phyloP scores from a whole-genome alignment of 2,888 invertebrate genomes.

The Neelides folsomi region DNA sequence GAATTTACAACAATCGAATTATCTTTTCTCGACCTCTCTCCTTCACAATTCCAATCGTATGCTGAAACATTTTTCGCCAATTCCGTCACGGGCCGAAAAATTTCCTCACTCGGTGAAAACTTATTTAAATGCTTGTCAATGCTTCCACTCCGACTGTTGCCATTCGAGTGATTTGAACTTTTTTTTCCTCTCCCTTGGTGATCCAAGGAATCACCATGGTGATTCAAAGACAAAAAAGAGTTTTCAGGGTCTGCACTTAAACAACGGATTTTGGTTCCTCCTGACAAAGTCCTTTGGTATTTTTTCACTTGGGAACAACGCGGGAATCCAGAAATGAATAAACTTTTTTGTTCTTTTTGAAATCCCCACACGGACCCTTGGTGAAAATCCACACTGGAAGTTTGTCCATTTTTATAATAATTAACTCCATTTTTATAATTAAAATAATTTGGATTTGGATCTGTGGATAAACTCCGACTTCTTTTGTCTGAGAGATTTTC shows the following conservation, averaged over 20 bases:
- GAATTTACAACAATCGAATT: too few relatives aligned
- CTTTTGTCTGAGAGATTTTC: neutral
- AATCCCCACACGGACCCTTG: neutral
- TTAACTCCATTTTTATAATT: neutral
- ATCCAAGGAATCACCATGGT: too few relatives aligned
- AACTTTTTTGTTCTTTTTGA: neutral
- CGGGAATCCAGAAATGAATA: neutral
- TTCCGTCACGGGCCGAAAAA: slow-evolving; percentile 24
- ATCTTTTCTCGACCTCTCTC: too few relatives aligned
- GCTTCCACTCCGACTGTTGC: neutral
- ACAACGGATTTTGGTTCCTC: slow-evolving; percentile 21
- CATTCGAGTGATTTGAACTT: neutral
- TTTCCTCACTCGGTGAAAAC: neutral
- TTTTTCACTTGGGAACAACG: neutral
- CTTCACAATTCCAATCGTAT: slow-evolving; percentile 23
- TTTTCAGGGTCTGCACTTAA: slow-evolving; percentile 30
- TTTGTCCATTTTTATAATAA: neutral
- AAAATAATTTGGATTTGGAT: neutral
- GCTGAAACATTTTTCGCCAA: slow-evolving; percentile 29
- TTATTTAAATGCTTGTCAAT: neutral
- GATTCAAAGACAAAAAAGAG: neutral
- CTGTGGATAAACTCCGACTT: neutral
- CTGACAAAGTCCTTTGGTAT: slow-evolving; percentile 13
- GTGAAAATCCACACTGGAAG: neutral
- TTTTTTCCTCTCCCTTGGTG: too few relatives aligned